phyloP scores from a whole-genome alignment of 2,888 invertebrate species.

The Rapana venosa region DNA sequence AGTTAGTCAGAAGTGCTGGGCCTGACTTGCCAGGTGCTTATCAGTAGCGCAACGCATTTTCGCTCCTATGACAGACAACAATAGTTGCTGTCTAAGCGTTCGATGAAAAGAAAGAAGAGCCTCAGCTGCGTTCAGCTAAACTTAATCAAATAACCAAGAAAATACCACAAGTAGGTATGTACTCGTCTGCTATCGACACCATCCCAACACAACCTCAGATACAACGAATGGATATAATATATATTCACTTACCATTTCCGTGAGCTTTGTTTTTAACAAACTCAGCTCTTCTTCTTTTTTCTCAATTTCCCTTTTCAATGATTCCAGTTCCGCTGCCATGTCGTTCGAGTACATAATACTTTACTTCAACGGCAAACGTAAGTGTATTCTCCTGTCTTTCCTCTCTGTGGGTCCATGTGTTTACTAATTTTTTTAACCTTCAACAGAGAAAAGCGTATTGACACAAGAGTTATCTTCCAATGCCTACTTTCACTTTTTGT shows the following conservation, averaged over 20 bases:
- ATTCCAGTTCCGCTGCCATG: constrained; percentile 37
- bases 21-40: too few species aligned
- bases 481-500: not conserved
- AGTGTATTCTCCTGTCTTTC: not conserved
- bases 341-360: not conserved
- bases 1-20: too few species aligned
- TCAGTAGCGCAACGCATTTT: too few species aligned
- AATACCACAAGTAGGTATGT: too few species aligned
- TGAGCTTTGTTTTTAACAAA: constrained; percentile 49
- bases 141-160: too few species aligned
- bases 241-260: constrained; percentile 9
- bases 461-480: not conserved
- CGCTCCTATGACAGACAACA: too few species aligned
- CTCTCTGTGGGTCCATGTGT: not conserved
- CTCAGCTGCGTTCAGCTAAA: too few species aligned
- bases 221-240: too few species aligned
- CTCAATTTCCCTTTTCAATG: constrained; percentile 47
- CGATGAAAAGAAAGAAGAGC: too few species aligned
- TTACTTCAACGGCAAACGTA: not conserved
- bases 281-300: constrained; percentile 54
- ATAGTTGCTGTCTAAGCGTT: too few species aligned
- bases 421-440: not conserved
- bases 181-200: not conserved
- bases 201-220: not conserved
- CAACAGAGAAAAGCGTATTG: not conserved